Conservation (phyloP, 2,113 vertebrate genomes). For the Tragelaphus imberbis region DNA sequence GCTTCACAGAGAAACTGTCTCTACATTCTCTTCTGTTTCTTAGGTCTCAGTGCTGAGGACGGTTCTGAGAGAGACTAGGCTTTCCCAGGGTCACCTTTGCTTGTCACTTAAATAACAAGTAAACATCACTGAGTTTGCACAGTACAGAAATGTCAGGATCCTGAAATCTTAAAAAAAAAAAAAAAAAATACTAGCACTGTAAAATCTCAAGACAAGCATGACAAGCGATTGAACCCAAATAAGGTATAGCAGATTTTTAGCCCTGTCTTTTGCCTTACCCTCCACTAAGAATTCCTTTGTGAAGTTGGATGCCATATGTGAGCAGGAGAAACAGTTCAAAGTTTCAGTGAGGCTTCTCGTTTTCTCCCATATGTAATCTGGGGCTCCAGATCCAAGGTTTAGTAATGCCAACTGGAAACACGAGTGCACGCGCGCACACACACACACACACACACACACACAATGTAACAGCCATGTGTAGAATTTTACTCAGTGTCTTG, state of each 20-base stretch:
- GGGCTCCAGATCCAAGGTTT: neutral
- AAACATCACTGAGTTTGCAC: neutral
- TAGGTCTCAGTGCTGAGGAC: neutral
- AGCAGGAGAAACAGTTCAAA: neutral
- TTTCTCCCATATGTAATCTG: neutral
- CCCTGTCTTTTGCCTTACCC: neutral
- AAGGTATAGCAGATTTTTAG: neutral
- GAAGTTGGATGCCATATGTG: neutral
- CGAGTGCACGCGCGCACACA: too few relatives aligned
- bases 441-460: neutral
- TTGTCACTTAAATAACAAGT: conserved; percentile 2
- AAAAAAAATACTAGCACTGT: neutral
- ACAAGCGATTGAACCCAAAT: neutral
- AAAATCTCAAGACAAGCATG: neutral
- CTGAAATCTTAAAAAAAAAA: conserved; percentile 14
- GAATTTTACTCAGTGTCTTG: neutral
- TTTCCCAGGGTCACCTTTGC: neutral
- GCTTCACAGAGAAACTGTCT: neutral
- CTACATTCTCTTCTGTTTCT: neutral
- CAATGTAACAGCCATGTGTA: neutral
- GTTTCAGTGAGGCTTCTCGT: neutral
- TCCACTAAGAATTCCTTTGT: neutral
- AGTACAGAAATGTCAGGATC: neutral
- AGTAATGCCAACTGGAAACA: neutral
- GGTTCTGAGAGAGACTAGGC: neutral